These are phyloP conservation scores for Chrosomus eos DNA, from an alignment of 2,797 vertebrate species.

Conservation along the genomic window DNA sequence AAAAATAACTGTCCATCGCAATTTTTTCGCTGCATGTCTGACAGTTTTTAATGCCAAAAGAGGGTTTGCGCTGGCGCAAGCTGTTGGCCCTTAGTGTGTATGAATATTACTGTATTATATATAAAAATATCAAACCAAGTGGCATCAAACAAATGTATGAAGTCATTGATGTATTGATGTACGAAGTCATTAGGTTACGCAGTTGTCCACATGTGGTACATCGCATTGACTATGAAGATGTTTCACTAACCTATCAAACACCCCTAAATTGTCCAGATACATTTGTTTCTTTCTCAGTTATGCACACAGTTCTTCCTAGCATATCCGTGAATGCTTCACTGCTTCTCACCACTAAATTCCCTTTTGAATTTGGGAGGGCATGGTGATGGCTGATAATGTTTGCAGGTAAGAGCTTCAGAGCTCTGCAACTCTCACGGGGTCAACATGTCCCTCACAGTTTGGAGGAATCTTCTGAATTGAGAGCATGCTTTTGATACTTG, in stretches of 20 bases:
- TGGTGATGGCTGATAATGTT: constrained; percentile 16
- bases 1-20: too few species aligned
- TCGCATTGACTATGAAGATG: background rate
- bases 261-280: background rate
- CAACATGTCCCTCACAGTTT: background rate
- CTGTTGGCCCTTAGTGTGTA: too few species aligned
- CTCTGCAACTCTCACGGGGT: background rate
- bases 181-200: background rate
- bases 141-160: too few species aligned
- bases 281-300: background rate
- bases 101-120: too few species aligned
- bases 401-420: constrained; percentile 21
- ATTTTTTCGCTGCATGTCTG: too few species aligned
- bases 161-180: too few species aligned
- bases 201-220: background rate
- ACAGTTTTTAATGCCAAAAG: too few species aligned
- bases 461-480: background rate
- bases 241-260: background rate
- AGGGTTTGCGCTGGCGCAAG: too few species aligned
- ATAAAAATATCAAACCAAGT: too few species aligned
- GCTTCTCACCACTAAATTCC: background rate
- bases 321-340: background rate
- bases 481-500: background rate
- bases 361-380: background rate
- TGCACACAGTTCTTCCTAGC: background rate